Evolutionary conservation across 2,797 vertebrate genomes (phyloP), one percentile per base, ranked within the genome.

Genomic region (Sebastes minor): DNA sequence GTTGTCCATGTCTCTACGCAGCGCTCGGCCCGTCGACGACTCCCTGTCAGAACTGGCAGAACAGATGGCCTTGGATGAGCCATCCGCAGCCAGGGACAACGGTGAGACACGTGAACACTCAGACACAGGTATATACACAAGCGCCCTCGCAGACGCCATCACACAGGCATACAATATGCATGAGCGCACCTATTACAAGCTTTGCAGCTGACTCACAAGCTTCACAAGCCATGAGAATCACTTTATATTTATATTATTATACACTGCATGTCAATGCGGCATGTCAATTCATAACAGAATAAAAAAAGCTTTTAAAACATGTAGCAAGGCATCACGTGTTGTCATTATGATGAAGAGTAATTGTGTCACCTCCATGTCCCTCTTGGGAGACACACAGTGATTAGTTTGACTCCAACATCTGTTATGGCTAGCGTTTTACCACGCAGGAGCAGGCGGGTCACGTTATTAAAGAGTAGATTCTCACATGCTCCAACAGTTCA

Each of bases 1-100:
- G 77, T 93, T 97, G 91, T 97, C 96, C 86, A 96, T 96, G 95
- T 95, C 96, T 74, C 90, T 97, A 68, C 96, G 95, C 69, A 96
- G 95, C 11, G 92, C 95, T 76, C 95, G 96, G 78, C 95, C 95
- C 4, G 92, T 96, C 2, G 96, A 96, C 32, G 96, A 96, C 71
- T 96, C 95, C 22, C 90, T 96, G 73, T 96, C 95, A 0, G 96
- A 96, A 71, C 93, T 96, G 74, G 94, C 96, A 1, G 96, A 97
- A 71, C 95, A 96, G 76, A 95, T 95, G 78, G 92, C 93, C 12
- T 75, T 95, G 86, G 95, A 96, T 10, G 95, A 96, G 78, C 89
- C 95, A 3, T 62, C 91, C 14, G 53, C 91, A 20, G 86, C 89
- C 68, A 91, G 83, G 77, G 96, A 96, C 89, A 95, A 95, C 57